phyloP scores from a whole-genome alignment of 2,888 invertebrate species.

The Plusia festucae region DNA sequence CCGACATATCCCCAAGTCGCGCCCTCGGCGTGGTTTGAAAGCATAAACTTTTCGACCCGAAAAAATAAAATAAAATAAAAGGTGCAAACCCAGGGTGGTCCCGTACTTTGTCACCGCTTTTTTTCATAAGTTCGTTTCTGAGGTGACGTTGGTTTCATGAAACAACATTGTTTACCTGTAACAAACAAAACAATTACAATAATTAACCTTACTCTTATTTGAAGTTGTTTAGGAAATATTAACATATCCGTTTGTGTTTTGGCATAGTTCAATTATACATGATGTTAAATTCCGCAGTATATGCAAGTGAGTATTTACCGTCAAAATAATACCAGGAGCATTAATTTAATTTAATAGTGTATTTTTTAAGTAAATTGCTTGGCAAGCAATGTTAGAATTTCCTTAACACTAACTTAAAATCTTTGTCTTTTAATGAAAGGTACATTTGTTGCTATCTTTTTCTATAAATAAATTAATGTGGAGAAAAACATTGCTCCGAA shows the following conservation, averaged over 20 bases:
- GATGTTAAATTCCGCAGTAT: not conserved
- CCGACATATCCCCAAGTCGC: no score
- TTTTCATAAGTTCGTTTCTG: conserved; percentile 15
- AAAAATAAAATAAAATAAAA: no score
- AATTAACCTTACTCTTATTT: conserved; percentile 36
- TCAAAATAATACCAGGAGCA: not conserved
- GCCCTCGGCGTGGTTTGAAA: no score
- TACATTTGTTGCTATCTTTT: no score
- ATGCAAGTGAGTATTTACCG: not conserved
- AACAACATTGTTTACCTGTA: conserved; percentile 46
- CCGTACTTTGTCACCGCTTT: conserved; percentile 7
- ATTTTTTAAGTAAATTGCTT: no score
- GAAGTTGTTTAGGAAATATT: conserved; percentile 11
- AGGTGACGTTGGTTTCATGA: conserved; percentile 10
- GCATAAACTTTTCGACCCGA: no score
- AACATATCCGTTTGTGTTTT: conserved; percentile 14
- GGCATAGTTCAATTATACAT: not conserved
- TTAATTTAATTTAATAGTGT: no score
- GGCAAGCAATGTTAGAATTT: no score
- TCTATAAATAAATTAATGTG: no score
- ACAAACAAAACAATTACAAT: conserved; percentile 46
- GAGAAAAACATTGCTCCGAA: no score
- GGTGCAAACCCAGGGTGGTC: conserved; percentile 23
- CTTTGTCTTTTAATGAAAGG: no score
- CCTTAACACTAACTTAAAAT: no score